Percentiles rank a stretch among this genome's conserved stretches.
Conservation (phyloP, 2,113 vertebrate genomes). For the Loxodonta africana region DNA sequence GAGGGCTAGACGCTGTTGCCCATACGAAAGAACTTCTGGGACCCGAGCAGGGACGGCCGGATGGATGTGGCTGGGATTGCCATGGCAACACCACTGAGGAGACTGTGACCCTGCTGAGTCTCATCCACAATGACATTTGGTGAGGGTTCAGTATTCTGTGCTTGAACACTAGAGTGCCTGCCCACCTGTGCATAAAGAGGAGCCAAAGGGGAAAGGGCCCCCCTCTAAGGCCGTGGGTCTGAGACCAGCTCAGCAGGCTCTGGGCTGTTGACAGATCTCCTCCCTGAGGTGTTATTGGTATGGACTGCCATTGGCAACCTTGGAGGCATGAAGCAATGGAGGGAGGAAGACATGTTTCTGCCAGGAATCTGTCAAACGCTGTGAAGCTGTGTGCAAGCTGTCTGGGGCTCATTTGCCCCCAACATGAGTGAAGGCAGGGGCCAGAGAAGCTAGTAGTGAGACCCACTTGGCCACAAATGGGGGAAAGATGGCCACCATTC, state of each 20-base stretch:
- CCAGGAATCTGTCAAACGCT: not conserved
- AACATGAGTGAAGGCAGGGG: not conserved
- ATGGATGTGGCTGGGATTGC: not conserved
- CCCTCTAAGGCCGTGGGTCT: not conserved
- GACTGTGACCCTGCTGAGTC: not conserved
- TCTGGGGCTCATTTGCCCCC: not conserved
- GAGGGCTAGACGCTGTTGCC: not conserved
- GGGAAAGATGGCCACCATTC: not conserved
- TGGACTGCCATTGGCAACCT: not conserved
- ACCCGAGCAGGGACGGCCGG: not conserved
- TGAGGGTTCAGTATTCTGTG: not conserved
- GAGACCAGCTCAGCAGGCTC: not conserved
- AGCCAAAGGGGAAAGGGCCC: not conserved
- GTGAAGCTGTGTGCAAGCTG: not conserved
- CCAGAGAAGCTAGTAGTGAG: not conserved
- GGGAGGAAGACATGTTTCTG: not conserved
- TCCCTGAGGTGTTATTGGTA: not conserved
- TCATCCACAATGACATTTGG: not conserved
- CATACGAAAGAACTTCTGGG: not conserved
- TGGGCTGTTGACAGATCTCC: not conserved
- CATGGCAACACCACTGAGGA: conserved; percentile 4
- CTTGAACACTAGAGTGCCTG: not conserved
- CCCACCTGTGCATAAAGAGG: not conserved
- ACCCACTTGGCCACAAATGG: not conserved
- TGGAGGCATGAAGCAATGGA: not conserved